Base-by-base conservation (phyloP, 2,797 vertebrate genomes). In the Catostomus latipinnis region DNA sequence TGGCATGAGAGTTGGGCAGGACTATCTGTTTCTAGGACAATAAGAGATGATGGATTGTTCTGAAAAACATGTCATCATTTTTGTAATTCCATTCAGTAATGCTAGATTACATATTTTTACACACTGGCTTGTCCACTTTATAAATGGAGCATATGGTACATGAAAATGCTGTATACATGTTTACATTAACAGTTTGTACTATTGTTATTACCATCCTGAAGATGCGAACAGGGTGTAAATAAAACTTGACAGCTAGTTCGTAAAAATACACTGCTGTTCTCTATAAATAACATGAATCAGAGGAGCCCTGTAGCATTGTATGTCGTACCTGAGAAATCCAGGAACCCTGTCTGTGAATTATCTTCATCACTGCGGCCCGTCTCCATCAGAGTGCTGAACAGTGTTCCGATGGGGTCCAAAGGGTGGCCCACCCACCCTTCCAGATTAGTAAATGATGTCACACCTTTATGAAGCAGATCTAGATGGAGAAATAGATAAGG, bases 341-440 rank as follows among this genome's bases (percentile, higher is more conserved):
- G 93, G 86, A 96, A 96, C 73, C 87, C 83, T 46, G 95, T 95
- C 74, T 92, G 87, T 62, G 92, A 91, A 77, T 82, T 81, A 71
- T 97, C 96, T 68, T 98, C 97, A 48, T 96, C 94, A 4, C 86
- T 92, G 68, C 92, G 93, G 76, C 96, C 97, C 1, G 96, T 96
- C 92, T 98, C 98, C 85, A 96, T 97, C 61, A 99, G 93, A 76
- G 96, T 98, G 92, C 96, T 96, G 84, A 98, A 99, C 74, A 99
- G 94, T 3, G 97, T 98, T 12, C 98, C 96, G 74, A 98, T 95
- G 9, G 98, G 98, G 79, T 99, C 97, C 86, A 99, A 84, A 0
- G 98, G 98, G 87, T 99, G 98, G 73, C 98, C 98, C 84, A 99
- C 98, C 97, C 98, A 99, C 86, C 98, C 98, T 92, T 98, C 98